A percentile compares a stretch with the other conserved stretches of the same genome.
Evolutionary conservation across 2,797 vertebrate species (phyloP).

Genomic region (Nyctalus aviator): DNA sequence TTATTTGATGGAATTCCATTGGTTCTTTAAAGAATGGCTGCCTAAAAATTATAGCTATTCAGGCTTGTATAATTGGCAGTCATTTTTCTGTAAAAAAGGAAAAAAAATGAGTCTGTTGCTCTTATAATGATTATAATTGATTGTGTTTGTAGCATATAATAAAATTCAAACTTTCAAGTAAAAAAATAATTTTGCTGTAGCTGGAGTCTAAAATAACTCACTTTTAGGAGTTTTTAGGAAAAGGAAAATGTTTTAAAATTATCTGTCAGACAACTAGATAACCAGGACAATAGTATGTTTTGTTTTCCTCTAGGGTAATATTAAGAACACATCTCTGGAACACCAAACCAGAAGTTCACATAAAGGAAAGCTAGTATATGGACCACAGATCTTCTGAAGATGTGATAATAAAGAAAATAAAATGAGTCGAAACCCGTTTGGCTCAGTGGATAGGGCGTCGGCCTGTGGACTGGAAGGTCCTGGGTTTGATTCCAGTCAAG

Average conservation of each 20-base stretch:
- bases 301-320: not conserved
- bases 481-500: too few species aligned
- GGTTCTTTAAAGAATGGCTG: not conserved
- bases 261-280: not conserved
- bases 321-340: not conserved
- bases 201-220: not conserved
- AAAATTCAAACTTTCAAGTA: not conserved
- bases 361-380: not conserved
- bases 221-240: not conserved
- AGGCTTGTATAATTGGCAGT: not conserved
- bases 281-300: fast-evolving
- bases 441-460: too few species aligned
- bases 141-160: not conserved
- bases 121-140: not conserved
- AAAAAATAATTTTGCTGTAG: not conserved
- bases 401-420: too few species aligned
- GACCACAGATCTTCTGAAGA: not conserved
- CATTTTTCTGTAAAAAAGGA: not conserved
- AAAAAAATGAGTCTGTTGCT: not conserved
- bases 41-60: not conserved
- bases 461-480: too few species aligned
- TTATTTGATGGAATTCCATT: not conserved
- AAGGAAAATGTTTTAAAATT: not conserved
- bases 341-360: not conserved
- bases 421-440: too few species aligned